Conservation (phyloP, 2,797 vertebrate genomes). For the Poecilia wingei region DNA sequence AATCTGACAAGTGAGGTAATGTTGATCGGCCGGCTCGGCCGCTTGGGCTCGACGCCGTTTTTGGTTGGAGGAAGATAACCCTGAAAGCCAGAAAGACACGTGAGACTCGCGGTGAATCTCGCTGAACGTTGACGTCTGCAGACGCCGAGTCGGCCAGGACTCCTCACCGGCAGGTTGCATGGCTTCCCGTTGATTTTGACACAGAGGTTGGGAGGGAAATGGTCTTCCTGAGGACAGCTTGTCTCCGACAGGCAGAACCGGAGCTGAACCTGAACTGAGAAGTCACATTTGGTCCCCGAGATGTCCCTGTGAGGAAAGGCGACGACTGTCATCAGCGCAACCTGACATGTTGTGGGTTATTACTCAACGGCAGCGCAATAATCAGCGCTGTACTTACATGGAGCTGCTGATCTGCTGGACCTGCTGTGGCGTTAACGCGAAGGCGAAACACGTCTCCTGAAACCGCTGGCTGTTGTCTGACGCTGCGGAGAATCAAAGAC, state of each 20-base stretch:
- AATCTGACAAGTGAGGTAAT: slow-evolving; percentile 97
- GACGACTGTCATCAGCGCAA: slow-evolving; percentile 29
- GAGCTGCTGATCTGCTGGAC: slow-evolving; percentile 99
- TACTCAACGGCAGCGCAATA: slow-evolving; percentile 16
- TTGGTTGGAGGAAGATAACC: slow-evolving; percentile 99
- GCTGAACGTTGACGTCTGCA: background rate
- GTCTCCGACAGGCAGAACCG: slow-evolving; percentile 99
- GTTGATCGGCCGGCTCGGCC: slow-evolving; percentile 98
- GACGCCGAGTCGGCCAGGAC: background rate
- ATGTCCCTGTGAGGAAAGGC: slow-evolving; percentile 89
- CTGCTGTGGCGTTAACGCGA: slow-evolving; percentile 97
- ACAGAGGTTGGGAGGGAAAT: slow-evolving; percentile 97
- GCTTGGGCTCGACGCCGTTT: slow-evolving; percentile 99
- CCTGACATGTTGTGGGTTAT: slow-evolving; percentile 24
- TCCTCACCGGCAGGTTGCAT: slow-evolving; percentile 96
- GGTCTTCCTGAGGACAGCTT: slow-evolving; percentile 99
- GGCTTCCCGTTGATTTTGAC: slow-evolving; percentile 99
- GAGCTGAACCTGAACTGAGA: slow-evolving; percentile 99
- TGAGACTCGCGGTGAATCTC: background rate
- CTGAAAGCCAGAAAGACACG: slow-evolving; percentile 66
- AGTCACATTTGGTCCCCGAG: slow-evolving; percentile 99
- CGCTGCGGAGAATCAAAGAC: slow-evolving; percentile 75
- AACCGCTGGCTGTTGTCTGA: slow-evolving; percentile 98
- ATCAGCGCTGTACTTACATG: slow-evolving; percentile 85
- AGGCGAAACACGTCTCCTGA: slow-evolving; percentile 99